Conservation (phyloP, 2,113 vertebrate species). For the Solea senegalensis region DNA sequence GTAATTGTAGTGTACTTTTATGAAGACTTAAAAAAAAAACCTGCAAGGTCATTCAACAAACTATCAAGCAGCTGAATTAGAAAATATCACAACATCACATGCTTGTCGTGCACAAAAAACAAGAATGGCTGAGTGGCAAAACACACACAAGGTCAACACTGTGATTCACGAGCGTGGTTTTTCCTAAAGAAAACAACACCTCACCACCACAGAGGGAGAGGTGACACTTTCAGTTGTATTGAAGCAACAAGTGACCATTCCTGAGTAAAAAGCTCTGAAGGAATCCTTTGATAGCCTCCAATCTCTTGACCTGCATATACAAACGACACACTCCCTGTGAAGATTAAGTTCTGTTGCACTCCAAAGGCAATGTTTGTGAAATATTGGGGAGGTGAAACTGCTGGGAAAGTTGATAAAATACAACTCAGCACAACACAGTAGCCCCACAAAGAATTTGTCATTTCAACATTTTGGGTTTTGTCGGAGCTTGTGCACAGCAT, state of each 20-base stretch:
- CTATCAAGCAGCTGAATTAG: neutral
- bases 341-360: conserved; percentile 18
- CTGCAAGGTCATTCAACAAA: neutral
- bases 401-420: conserved; percentile 34
- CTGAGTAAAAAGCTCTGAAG: conserved; percentile 22
- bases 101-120: neutral
- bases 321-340: conserved; percentile 3
- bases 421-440: conserved; percentile 21
- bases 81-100: neutral
- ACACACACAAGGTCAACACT: neutral
- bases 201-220: conserved; percentile 1
- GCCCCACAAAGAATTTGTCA: conserved; percentile 21
- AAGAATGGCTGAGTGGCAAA: neutral
- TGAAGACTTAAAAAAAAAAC: neutral
- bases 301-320: conserved; percentile 21
- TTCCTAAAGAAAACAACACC: conserved; percentile 6
- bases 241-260: conserved; percentile 7
- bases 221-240: neutral
- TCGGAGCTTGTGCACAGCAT: conserved; percentile 4
- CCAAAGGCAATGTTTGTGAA: conserved; percentile 27
- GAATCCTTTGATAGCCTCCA: conserved; percentile 12
- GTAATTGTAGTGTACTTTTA: neutral
- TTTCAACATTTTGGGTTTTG: conserved; percentile 29
- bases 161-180: neutral
- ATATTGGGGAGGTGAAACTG: conserved; percentile 1